phyloP scores from a whole-genome alignment of 2,888 invertebrate genomes.

The Ecdyonurus torrentis region DNA sequence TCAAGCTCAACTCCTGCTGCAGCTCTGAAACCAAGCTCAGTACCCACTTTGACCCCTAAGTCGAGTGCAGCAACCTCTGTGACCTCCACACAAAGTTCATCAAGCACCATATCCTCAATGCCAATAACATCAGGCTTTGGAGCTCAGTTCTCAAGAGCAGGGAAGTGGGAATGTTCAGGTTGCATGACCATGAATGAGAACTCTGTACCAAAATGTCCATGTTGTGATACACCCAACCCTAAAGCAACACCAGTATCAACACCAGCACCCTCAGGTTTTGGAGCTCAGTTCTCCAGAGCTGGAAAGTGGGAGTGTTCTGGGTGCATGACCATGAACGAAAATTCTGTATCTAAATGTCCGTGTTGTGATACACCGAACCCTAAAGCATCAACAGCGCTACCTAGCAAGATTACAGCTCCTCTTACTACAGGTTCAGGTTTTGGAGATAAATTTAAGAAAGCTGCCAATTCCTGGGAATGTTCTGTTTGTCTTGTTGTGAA shows the following conservation, averaged over 20 bases:
- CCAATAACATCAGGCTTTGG: conserved; percentile 18
- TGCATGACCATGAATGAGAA: conserved; percentile 38
- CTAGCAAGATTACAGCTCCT: neutral
- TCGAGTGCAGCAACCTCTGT: conserved; percentile 10
- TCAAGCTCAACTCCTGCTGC: conserved; percentile 3
- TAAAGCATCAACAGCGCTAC: conserved; percentile 11
- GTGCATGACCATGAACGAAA: conserved; percentile 37
- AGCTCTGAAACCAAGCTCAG: conserved; percentile 21
- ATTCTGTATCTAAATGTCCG: conserved; percentile 26
- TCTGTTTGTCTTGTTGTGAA: conserved; percentile 25
- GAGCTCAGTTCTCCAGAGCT: conserved; percentile 25
- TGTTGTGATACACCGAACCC: conserved; percentile 35
- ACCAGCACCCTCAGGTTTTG: conserved; percentile 18
- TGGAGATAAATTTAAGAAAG: conserved; percentile 12
- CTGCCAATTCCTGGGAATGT: conserved; percentile 24
- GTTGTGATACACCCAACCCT: conserved; percentile 34
- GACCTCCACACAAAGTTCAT: conserved; percentile 9
- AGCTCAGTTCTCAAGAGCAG: conserved; percentile 26
- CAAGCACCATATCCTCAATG: conserved; percentile 9
- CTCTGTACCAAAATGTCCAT: conserved; percentile 30
- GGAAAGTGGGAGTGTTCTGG: conserved; percentile 38
- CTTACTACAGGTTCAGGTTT: neutral
- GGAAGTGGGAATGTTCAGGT: conserved; percentile 37
- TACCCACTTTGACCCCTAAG: conserved; percentile 12
- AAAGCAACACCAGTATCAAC: conserved; percentile 14